Base-by-base conservation (phyloP, 2,797 vertebrate species). In the Pogonophryne albipinna region DNA sequence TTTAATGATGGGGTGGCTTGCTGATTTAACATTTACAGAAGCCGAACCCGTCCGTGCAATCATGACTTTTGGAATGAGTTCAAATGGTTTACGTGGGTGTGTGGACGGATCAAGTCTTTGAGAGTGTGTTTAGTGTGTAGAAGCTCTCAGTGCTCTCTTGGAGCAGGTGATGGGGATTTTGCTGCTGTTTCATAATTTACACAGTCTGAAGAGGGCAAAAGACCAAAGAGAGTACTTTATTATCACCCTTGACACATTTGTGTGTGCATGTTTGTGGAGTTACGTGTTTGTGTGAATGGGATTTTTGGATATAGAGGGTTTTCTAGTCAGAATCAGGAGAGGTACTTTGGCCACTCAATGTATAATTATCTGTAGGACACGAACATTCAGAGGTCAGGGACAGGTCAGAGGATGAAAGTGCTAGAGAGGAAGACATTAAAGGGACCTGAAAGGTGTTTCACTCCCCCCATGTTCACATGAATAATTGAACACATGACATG, bases 1-100 rank as follows among this genome's bases (percentile, higher is more conserved):
- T 84, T 47, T 68, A 71, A 84, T 83, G 57, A 60, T 46, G 67
- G 16, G 10, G 51, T 5, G 1, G 41, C 42, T 61, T 14, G 8
- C 73, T 87, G 82, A 85, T 85, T 85, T 70, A 82, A 52, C 64
- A 57, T 83, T 78, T 72, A 19, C 31, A 77, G 47, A 74, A 56
- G 74, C 65, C n/a, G 34, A 74, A 80, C 51, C 66, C 71, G 27
- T 5, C 27, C 27, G 27, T 8, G 56, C 52, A 61, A 73, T 87
- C 72, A 72, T 76, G 78, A 81, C 78, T 83, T 23, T 50, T 38
- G 45, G 67, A 82, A 83, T 74, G 70, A 70, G 62, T 85, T 76
- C 17, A 81, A 79, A 77, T 50, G 66, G 27, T 63, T 71, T 50
- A 45, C 6, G 61, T 75, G 75, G 70, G 82, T 45, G 84, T 69